Conservation (phyloP, 1,140 invertebrate genomes). For the Lasaia peninsularis region DNA sequence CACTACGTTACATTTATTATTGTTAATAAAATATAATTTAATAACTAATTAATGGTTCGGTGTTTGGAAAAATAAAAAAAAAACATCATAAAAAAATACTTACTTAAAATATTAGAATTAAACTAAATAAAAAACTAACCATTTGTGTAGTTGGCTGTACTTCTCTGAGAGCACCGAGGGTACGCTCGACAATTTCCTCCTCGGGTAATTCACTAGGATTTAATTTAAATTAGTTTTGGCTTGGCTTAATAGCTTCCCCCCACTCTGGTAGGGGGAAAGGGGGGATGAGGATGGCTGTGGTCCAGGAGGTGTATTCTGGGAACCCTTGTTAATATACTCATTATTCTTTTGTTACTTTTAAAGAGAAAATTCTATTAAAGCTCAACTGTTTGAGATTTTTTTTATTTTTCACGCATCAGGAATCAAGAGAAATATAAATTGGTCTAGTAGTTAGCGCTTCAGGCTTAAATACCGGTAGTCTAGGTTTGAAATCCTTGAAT, state of each 20-base stretch:
- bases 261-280: slow-evolving; percentile 28
- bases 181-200: slow-evolving; percentile 75
- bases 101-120: too few relatives aligned
- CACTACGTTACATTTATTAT: too few relatives aligned
- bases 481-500: too few relatives aligned
- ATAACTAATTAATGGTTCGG: too few relatives aligned
- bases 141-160: slow-evolving; percentile 37
- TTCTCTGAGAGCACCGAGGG: slow-evolving; percentile 62
- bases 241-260: slow-evolving; percentile 78
- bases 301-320: slow-evolving; percentile 50
- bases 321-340: slow-evolving; percentile 26
- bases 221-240: slow-evolving; percentile 80
- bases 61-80: too few relatives aligned
- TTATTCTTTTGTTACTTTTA: slow-evolving; percentile 24
- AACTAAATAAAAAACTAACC: neutral
- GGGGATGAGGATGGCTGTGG: slow-evolving; percentile 32
- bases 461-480: too few relatives aligned
- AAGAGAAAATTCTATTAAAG: neutral
- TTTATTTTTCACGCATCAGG: too few relatives aligned
- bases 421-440: too few relatives aligned
- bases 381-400: too few relatives aligned
- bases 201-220: slow-evolving; percentile 79
- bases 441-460: too few relatives aligned
- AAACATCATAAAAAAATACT: neutral
- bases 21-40: too few relatives aligned